Base-by-base conservation (phyloP, 2,113 vertebrate genomes). In the Anarrhichthys ocellatus region DNA sequence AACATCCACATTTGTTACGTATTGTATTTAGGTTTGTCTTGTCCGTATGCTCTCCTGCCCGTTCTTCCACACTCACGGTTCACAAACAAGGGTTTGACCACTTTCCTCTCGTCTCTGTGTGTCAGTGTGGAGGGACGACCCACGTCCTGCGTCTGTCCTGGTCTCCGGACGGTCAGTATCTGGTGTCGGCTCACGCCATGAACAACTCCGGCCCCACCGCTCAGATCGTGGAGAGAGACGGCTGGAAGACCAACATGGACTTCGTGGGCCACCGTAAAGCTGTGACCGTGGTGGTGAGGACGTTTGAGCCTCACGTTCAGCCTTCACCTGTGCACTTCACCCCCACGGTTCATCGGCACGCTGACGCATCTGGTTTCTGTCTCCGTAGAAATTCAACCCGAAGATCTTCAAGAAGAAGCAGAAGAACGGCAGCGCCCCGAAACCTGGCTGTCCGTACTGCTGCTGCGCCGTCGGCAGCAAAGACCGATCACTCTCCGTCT, bases 221-320 rank as follows among this genome's bases (percentile, higher is more conserved):
- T 36, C 98, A 99, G 94, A 99, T 99, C 87, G 98, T 99, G 9
- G 98, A 99, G 87, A 91, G 98, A 6, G 98, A 99, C 69, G 98
- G 98, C 85, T 99, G 98, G 98, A 99, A 97, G 86, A 99, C 98
- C 59, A 99, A 99, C 89, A 99, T 99, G 98, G 98, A 99, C 93
- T 99, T 99, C 58, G 98, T 99, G 62, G 98, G 98, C 22, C 98
- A 99, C 84, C 95, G 98, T 27, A 99, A 99, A 90, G 98, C 98
- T 0, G 98, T 99, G 67, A 99, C 98, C 0, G 98, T 99, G 13
- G 98, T 99, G 96, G 98, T 99, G 56, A 95, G 92, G 4, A 42
- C 0, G 4, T n/a, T 6, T 20, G 9, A 10, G 38, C 38, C 38
- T 10, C 18, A 1, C 18, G 6, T 50, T 8, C 36, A 8, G 38